Evolutionary conservation across 2,888 invertebrate species (phyloP), one percentile per base, ranked within the genome.

Genomic region (Calameuta idolon): DNA sequence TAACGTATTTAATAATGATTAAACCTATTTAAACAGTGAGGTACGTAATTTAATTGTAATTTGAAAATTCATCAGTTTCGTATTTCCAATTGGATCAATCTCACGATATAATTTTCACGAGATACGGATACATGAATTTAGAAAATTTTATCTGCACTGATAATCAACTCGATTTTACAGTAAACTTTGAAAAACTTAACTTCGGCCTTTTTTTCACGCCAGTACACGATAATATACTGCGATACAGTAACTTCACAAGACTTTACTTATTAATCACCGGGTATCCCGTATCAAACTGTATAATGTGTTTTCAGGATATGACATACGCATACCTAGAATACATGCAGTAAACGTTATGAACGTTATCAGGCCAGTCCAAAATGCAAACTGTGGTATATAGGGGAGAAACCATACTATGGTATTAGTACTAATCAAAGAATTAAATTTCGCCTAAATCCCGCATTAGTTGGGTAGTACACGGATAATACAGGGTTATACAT

Each of bases 401-500:
- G 37, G 9, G 55, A 23, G 71, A 23, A 71, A 3, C 23, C 71
- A 34, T 30, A 71, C 71, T 30, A 23, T 0, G 71, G 71, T 34
- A 71, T 71, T 71, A 71, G 30, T 71, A 71, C 71, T 34, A 71
- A 33, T 34, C 71, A 23, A 55, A 73, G 78, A 80, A 78, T 79
- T 80, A 82, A 82, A 81, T 80, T 83, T 79, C 75, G 74, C 83
- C 78, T 78, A 77, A 82, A 83, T 79, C 79, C 77, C 79, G 76
- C 77, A 76, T 85, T 79, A 77, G 80, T 77, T 74, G 73, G 37
- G 83, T 75, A 80, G 79, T 79, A 80, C 69, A 79, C 81, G 69
- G 78, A 85, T 87, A 84, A 81, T 80, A 73, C 79, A 79, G 80
- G 81, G 82, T 81, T 81, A 81, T 81, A 84, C 86, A 87, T 86